These are phyloP conservation scores for Drosophila kanapiae DNA, from an alignment of 1,140 invertebrate genomes.

Conservation along the genomic window DNA sequence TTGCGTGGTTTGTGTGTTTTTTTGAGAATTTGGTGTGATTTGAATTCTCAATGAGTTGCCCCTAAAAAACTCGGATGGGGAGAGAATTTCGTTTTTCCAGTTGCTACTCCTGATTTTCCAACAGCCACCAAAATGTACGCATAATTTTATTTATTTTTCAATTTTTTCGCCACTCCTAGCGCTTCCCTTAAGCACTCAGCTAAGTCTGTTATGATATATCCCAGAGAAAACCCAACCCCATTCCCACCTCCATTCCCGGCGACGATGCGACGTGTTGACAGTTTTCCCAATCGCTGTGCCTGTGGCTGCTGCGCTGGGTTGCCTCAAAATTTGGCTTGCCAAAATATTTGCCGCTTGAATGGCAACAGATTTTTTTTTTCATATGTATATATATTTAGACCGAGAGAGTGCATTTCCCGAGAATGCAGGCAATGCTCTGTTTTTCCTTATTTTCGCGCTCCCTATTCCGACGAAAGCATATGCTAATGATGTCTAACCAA, in stretches of 20 bases:
- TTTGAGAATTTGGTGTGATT: slow-evolving; percentile 77
- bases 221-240: background rate
- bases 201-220: slow-evolving; percentile 64
- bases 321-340: slow-evolving; percentile 62
- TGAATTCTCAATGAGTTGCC: slow-evolving; percentile 74
- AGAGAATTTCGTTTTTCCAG: background rate
- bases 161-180: slow-evolving; percentile 59
- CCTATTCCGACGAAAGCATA: background rate
- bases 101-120: no score
- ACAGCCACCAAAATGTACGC: slow-evolving; percentile 36
- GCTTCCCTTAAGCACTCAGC: slow-evolving; percentile 40
- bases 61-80: background rate
- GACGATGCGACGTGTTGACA: slow-evolving; percentile 41
- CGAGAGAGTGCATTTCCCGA: slow-evolving; percentile 34
- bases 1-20: slow-evolving; percentile 81
- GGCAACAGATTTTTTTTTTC: slow-evolving; percentile 58
- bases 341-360: slow-evolving; percentile 76
- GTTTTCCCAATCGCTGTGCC: slow-evolving; percentile 20
- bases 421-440: slow-evolving; percentile 6
- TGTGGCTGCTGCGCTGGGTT: background rate
- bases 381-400: slow-evolving; percentile 63
- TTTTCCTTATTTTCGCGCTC: slow-evolving; percentile 1
- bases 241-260: background rate
- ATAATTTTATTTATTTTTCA: slow-evolving; percentile 84
- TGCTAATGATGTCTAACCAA: slow-evolving; percentile 14